These are phyloP conservation scores for Diaperis boleti DNA, from an alignment of 2,888 invertebrate species.

Conservation along the genomic window DNA sequence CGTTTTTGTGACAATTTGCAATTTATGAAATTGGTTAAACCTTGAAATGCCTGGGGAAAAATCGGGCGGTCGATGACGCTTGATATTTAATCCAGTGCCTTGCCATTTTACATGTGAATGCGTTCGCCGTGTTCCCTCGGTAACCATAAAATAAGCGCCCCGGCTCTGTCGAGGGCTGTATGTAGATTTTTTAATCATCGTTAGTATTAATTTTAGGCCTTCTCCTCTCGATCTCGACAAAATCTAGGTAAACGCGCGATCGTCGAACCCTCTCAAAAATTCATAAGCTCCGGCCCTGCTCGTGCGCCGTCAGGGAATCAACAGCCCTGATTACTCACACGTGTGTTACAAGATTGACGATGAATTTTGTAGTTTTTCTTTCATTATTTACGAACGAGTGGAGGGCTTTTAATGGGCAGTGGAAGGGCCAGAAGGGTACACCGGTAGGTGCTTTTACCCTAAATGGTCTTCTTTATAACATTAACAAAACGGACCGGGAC, in stretches of 20 bases:
- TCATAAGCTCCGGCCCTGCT: conserved; percentile 42
- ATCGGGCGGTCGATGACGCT: conserved; percentile 37
- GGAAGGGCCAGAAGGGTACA: no score
- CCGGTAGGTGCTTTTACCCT: no score
- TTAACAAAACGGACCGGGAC: no score
- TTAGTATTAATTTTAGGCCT: conserved; percentile 56
- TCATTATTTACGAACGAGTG: conserved; percentile 35
- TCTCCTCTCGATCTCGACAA: conserved; percentile 29
- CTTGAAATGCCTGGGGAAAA: conserved; percentile 19
- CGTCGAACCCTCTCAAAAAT: conserved; percentile 46
- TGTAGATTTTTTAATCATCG: conserved; percentile 59
- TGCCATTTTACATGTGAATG: conserved; percentile 53
- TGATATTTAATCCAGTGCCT: conserved; percentile 48
- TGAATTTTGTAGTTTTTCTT: conserved; percentile 46
- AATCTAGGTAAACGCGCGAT: conserved; percentile 33
- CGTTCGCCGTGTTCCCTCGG: conserved; percentile 51
- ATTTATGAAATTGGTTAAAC: conserved; percentile 25
- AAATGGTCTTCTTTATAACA: no score
- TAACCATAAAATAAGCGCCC: conserved; percentile 53
- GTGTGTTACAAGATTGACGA: conserved; percentile 44
- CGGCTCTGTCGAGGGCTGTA: conserved; percentile 50
- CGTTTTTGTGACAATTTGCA: conserved; percentile 33
- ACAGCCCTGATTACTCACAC: conserved; percentile 47
- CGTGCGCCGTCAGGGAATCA: conserved; percentile 40
- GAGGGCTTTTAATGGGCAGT: conserved; percentile 31